Evolutionary conservation across 2,113 vertebrate species (phyloP), one percentile per base, ranked within the genome.

Genomic region (Sphaerodactylus townsendi): DNA sequence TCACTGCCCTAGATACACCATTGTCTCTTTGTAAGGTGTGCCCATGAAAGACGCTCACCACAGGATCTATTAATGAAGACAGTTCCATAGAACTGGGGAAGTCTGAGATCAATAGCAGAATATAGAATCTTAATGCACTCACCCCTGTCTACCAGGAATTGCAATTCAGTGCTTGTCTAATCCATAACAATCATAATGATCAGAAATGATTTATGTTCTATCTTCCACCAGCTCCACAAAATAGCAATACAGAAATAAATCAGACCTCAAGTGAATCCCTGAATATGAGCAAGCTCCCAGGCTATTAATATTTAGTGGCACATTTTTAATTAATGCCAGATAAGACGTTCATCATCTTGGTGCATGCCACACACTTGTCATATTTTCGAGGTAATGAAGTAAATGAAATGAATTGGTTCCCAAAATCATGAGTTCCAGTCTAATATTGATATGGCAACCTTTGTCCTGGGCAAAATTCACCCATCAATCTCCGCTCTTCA

Each of bases 261-360:
- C 85, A 92, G 79, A 87, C 86, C 50, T 64, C 86, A 83, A 79
- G 81, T 48, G 35, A 89, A 90, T 87, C 82, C 65, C 89, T 92
- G 90, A 46, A 10, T 89, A 89, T 84, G 85, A 95, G 79, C 78
- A 85, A 78, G 85, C 83, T 93, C 93, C 92, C 92, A 90, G 93
- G 90, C 91, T 94, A 95, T 96, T 95, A 95, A 95, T 93, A 95
- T 91, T 86, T 92, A 94, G 95, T 91, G 93, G 93, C 90, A 91
- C 64, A 88, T 92, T 85, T 90, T 93, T 91, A 95, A 89, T 88
- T 74, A 86, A 91, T 88, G 90, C 90, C 95, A 95, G 88, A 89
- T 81, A 69, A 79, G 81, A 77, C 68, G 87, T 90, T 86, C 21
- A 0, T 92, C 93, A 93, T 87, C 75, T 91, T 91, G 79, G 79